A percentile compares a stretch with the other conserved stretches of the same genome.
Conservation (phyloP, 2,888 invertebrate genomes). For the Cynaeus angustus region DNA sequence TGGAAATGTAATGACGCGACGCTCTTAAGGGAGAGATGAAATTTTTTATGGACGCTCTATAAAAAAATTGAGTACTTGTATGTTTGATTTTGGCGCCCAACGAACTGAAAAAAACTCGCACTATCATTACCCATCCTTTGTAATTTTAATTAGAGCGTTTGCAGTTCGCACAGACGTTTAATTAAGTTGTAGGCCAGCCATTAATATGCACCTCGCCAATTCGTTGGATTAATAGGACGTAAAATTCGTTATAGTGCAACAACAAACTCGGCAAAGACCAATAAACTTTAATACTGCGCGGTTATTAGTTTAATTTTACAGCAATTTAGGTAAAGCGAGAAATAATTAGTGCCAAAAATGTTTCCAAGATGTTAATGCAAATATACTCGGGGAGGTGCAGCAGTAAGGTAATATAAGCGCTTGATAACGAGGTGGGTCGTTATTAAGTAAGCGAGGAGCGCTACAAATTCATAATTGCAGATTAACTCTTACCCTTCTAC, state of each 20-base stretch:
- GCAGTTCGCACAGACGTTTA: constrained; percentile 2
- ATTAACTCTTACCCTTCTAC: constrained; percentile 40
- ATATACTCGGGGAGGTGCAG: constrained; percentile 41
- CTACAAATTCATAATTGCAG: constrained; percentile 50
- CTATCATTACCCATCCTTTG: constrained; percentile 1
- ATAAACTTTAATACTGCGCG: constrained; percentile 42
- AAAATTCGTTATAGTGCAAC: constrained; percentile 28
- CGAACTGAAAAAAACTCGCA: constrained; percentile 8
- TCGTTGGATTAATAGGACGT: constrained; percentile 12
- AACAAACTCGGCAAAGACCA: constrained; percentile 22
- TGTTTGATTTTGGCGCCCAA: neutral
- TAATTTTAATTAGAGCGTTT: constrained; percentile 1
- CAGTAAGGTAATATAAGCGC: constrained; percentile 42
- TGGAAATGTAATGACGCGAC: constrained; percentile 37
- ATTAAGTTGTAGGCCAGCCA: constrained; percentile 5
- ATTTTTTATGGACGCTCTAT: constrained; percentile 11
- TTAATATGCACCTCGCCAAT: constrained; percentile 16
- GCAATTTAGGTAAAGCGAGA: constrained; percentile 46
- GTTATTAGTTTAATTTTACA: constrained; percentile 48
- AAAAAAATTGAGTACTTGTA: neutral
- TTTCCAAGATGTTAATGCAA: constrained; percentile 50
- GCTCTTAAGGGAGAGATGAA: constrained; percentile 10
- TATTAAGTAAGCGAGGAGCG: constrained; percentile 46
- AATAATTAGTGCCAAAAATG: constrained; percentile 51
- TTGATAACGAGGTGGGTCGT: constrained; percentile 39